Evolutionary conservation across 2,113 vertebrate genomes (phyloP), one percentile per base, ranked within the genome.

Genomic region (Ptychochromis oligacanthus): DNA sequence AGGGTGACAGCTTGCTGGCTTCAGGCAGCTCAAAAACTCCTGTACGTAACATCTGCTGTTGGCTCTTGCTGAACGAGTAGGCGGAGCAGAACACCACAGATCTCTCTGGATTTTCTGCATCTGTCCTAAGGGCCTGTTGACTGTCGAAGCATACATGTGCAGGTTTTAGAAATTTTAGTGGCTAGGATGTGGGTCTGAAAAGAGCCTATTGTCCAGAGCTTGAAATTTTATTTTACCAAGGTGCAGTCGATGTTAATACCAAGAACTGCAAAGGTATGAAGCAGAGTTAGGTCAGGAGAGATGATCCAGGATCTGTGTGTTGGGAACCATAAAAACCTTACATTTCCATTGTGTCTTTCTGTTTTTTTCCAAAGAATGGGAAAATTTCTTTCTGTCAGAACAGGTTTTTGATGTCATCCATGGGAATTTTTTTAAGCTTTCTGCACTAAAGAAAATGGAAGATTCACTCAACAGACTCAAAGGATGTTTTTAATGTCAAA

Each of bases 21-120:
- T 52, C 58, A 70, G 85, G 85, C 84, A 14, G 43, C 79, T 78
- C 56, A 76, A 38, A 83, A 80, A 59, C 75, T 78, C 54, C 74
- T 40, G 38, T 28, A 70, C 43, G 46, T 70, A 83, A 77, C 86
- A 93, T 86, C 86, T 89, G 77, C 67, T 89, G 75, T 85, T 87
- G 56, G 82, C 76, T 81, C 65, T 59, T 34, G 31, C 57, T 79
- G 60, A 79, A 87, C 54, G 65, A 84, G 67, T 28, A 70, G 84
- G 36, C 82, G 87, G 85, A 84, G 67, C 49, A 75, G 80, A 79
- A 78, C 49, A 61, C 87, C 80, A 31, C 74, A 64, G 85, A 79
- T 78, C 79, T 80, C 82, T 26, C 43, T 81, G 82, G 80, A 61
- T 65, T 57, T 77, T 77, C 59, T 74, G 74, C 77, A 83, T 57